phyloP scores from a whole-genome alignment of 2,797 vertebrate genomes.

The Tenualosa ilisha region DNA sequence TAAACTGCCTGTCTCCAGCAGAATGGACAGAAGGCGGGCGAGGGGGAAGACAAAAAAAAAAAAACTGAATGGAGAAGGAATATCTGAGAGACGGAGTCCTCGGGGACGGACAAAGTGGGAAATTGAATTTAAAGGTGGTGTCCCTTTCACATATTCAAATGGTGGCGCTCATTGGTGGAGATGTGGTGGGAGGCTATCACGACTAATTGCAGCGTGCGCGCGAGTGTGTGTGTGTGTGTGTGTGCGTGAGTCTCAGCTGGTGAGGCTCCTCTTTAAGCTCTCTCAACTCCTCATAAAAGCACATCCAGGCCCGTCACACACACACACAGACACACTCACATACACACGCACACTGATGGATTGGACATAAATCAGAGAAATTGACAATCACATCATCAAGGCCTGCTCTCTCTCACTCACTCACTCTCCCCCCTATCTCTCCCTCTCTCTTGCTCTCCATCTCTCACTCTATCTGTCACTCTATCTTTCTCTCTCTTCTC shows the following conservation, averaged over 20 bases:
- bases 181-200: conserved; percentile 54
- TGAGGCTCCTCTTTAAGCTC: conserved; percentile 62
- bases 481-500: conserved; percentile 34
- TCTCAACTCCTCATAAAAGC: conserved; percentile 68
- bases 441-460: background rate
- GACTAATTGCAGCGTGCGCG: conserved; percentile 62
- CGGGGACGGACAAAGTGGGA: conserved; percentile 24
- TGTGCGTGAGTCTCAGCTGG: conserved; percentile 64
- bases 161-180: conserved; percentile 33
- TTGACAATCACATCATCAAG: conserved; percentile 61
- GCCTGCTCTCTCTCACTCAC: conserved; percentile 32
- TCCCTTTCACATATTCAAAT: conserved; percentile 45
- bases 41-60: background rate
- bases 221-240: conserved; percentile 35
- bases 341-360: conserved; percentile 51
- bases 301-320: conserved; percentile 58
- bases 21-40: background rate
- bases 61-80: background rate
- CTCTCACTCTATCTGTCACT: conserved; percentile 6
- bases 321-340: conserved; percentile 22
- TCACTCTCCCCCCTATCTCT: conserved; percentile 28
- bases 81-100: conserved; percentile 4
- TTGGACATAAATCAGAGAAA: conserved; percentile 64
- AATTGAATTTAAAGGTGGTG: conserved; percentile 32
- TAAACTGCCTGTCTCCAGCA: background rate